phyloP scores from a whole-genome alignment of 2,888 invertebrate species.

The Celastrina argiolus region DNA sequence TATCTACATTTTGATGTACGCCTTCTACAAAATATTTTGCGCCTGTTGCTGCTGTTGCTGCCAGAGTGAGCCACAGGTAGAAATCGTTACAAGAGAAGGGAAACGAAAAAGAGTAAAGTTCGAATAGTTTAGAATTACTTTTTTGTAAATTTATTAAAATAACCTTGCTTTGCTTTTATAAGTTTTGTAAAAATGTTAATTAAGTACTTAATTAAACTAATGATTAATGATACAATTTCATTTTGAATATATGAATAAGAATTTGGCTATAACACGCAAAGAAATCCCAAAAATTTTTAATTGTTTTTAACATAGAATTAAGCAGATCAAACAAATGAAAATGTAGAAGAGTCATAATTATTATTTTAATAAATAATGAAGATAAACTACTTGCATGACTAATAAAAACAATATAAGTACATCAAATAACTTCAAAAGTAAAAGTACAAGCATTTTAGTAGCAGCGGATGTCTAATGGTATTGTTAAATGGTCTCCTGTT shows the following conservation, averaged over 20 bases:
- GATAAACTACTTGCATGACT: too few relatives aligned
- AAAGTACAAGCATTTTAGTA: too few relatives aligned
- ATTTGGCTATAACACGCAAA: neutral
- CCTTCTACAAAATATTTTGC: conserved; percentile 54
- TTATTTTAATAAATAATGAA: too few relatives aligned
- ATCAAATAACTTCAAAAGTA: too few relatives aligned
- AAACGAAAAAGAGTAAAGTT: conserved; percentile 65
- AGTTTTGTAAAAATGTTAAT: conserved; percentile 6
- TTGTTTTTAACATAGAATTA: neutral
- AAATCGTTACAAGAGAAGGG: conserved; percentile 39
- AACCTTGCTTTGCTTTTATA: neutral
- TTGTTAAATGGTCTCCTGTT: too few relatives aligned
- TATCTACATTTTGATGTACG: conserved; percentile 51
- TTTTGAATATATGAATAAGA: neutral
- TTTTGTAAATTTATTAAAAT: neutral
- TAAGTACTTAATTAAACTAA: conserved; percentile 17
- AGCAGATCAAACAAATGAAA: neutral
- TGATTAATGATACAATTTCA: neutral
- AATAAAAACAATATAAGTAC: too few relatives aligned
- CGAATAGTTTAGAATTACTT: conserved; percentile 44
- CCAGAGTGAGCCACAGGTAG: conserved; percentile 39
- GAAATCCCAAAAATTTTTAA: neutral
- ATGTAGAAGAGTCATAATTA: too few relatives aligned
- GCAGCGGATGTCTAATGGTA: too few relatives aligned
- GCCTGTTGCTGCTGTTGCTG: conserved; percentile 60